These are phyloP conservation scores for Branchellion lobata DNA, from an alignment of 2,888 invertebrate genomes.

Conservation along the genomic window DNA sequence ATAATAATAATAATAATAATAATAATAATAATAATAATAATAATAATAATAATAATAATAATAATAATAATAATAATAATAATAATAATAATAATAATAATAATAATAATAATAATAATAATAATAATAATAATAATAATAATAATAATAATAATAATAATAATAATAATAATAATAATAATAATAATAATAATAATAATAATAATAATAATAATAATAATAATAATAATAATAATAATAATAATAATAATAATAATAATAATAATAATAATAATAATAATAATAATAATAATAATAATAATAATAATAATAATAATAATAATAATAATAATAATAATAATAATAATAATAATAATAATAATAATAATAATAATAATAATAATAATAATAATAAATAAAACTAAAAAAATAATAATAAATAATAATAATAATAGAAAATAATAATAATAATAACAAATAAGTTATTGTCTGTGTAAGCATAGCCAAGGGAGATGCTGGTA, in stretches of 20 bases:
- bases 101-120: background rate
- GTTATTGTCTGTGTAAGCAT: too few species aligned
- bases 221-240: background rate
- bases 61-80: background rate
- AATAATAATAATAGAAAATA: too few species aligned
- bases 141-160: background rate
- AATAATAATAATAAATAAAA: background rate
- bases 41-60: background rate
- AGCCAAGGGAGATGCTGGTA: too few species aligned
- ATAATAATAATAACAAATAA: too few species aligned
- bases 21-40: background rate
- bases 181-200: background rate
- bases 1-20: background rate
- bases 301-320: background rate
- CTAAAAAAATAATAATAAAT: background rate
- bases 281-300: constrained; percentile 2
- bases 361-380: constrained; percentile 1
- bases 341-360: background rate
- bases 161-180: background rate
- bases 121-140: background rate
- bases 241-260: background rate
- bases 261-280: background rate
- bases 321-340: background rate
- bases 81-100: background rate
- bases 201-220: background rate